Evolutionary conservation across 2,888 invertebrate species (phyloP).

Genomic region (Syrphus vitripennis): DNA sequence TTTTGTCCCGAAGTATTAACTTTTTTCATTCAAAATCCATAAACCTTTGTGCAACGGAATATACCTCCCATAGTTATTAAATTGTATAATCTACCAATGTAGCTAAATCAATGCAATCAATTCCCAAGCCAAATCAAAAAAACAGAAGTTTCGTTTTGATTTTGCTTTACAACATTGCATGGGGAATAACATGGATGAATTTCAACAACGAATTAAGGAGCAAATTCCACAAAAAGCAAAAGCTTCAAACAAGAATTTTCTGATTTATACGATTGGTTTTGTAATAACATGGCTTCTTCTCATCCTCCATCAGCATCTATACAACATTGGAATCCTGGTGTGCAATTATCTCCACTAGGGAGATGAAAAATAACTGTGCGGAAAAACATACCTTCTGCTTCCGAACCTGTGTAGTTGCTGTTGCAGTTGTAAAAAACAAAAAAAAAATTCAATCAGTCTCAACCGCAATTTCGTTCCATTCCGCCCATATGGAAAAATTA

Average conservation of each 20-base stretch:
- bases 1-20: too few relatives aligned
- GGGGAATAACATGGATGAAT: background rate
- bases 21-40: too few relatives aligned
- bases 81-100: too few relatives aligned
- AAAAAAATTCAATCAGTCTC: constrained; percentile 24
- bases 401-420: too few relatives aligned
- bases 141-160: background rate
- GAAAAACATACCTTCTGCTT: background rate
- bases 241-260: constrained; percentile 7
- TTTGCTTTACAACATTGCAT: background rate
- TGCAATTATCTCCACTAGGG: background rate
- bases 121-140: background rate
- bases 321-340: background rate
- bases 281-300: background rate
- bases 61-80: background rate
- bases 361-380: background rate
- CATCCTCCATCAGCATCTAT: background rate
- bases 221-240: background rate
- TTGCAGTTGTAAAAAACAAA: background rate
- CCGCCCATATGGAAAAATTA: background rate
- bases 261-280: constrained; percentile 34
- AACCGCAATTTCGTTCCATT: background rate
- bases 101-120: background rate
- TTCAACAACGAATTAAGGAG: background rate
- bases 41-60: too few relatives aligned